A percentile compares a stretch with the other conserved stretches of the same genome.
phyloP scores from a whole-genome alignment of 2,797 vertebrate genomes.

The Petrocephalus sullivani region DNA sequence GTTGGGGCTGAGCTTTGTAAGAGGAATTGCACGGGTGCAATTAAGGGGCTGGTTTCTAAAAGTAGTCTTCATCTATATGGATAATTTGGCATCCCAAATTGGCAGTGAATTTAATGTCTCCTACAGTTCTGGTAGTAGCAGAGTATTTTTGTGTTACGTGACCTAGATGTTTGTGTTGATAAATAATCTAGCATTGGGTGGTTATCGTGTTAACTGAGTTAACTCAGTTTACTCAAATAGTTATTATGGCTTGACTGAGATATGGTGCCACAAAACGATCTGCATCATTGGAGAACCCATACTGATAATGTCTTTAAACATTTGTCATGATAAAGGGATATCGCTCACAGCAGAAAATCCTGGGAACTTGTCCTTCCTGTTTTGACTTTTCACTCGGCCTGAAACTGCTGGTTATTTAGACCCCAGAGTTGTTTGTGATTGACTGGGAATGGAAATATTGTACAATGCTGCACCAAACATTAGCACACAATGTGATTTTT shows the following conservation, averaged over 20 bases:
- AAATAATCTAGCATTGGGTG: not conserved
- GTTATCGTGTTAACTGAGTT: not conserved
- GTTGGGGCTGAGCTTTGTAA: not conserved
- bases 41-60: not conserved
- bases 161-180: not conserved
- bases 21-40: not conserved
- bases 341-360: not conserved
- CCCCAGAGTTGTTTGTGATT: not conserved
- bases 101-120: not conserved
- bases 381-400: not conserved
- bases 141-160: not conserved
- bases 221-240: not conserved
- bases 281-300: not conserved
- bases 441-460: conserved; percentile 5
- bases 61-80: not conserved
- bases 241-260: not conserved
- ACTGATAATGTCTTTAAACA: not conserved
- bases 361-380: not conserved
- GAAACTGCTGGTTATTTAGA: not conserved
- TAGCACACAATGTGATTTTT: not conserved
- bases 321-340: not conserved
- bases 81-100: not conserved
- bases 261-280: not conserved
- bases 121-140: not conserved
- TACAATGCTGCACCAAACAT: not conserved